phyloP scores from a whole-genome alignment of 2,113 vertebrate species.

The Engraulis encrasicolus region DNA sequence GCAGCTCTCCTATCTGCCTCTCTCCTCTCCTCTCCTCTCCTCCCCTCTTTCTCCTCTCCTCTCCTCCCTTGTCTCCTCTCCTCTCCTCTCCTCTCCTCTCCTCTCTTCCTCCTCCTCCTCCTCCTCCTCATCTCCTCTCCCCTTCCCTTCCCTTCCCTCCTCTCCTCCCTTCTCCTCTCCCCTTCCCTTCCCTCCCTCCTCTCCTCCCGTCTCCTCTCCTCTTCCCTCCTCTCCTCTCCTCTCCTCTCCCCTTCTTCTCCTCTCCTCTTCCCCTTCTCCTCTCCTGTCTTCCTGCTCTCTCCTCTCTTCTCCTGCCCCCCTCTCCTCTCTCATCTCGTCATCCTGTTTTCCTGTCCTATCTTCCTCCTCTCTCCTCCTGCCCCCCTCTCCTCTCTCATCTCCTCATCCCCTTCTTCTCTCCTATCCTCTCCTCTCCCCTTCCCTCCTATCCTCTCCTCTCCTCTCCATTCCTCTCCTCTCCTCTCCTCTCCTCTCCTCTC shows the following conservation, averaged over 20 bases:
- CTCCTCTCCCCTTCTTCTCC: background rate
- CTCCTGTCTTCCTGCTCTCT: background rate
- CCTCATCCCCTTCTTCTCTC: background rate
- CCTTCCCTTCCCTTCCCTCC: too few relatives aligned
- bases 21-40: too few relatives aligned
- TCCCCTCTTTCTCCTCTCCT: too few relatives aligned
- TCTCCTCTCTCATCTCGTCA: background rate
- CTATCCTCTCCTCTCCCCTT: background rate
- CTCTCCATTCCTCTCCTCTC: constrained; percentile 5
- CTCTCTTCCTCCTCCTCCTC: background rate
- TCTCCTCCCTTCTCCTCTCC: background rate
- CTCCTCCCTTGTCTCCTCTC: too few relatives aligned
- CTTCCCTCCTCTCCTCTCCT: background rate
- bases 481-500: too few relatives aligned
- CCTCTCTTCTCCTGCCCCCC: background rate
- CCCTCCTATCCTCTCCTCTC: background rate
- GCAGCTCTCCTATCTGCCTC: too few relatives aligned
- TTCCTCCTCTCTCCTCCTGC: background rate
- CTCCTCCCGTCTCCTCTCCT: background rate
- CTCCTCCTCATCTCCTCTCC: too few relatives aligned
- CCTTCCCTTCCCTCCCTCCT: background rate
- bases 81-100: background rate
- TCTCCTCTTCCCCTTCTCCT: background rate
- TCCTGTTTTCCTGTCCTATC: background rate
- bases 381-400: background rate